phyloP scores from a whole-genome alignment of 37 sponge, comb jelly and placozoan species.

The Spongilla lacustris region DNA sequence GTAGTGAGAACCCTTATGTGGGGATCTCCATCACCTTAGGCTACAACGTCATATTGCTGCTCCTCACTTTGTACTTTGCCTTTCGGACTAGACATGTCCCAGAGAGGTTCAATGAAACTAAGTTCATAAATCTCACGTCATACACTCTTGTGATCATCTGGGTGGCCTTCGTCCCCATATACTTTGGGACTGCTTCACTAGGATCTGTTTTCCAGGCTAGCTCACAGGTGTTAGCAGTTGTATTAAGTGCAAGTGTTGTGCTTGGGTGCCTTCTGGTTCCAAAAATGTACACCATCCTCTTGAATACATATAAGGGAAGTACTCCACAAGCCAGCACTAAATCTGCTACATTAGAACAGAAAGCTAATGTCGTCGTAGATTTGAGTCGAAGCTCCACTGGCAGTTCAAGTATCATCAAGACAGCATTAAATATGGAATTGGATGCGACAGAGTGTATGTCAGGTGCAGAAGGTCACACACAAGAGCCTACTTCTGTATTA shows the following conservation, averaged over 20 bases:
- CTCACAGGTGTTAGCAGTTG: slow-evolving; percentile 45
- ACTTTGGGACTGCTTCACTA: slow-evolving; percentile 31
- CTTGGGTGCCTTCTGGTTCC: slow-evolving; percentile 46
- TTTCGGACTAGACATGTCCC: slow-evolving; percentile 67
- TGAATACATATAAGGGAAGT: too few relatives aligned
- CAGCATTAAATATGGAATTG: too few relatives aligned
- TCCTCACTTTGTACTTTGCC: slow-evolving; percentile 50
- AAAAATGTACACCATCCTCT: slow-evolving; percentile 27
- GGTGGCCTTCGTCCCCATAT: slow-evolving; percentile 63
- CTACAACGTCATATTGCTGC: slow-evolving; percentile 48
- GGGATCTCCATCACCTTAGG: slow-evolving; percentile 32
- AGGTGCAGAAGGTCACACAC: too few relatives aligned
- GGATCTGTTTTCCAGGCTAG: slow-evolving; percentile 35
- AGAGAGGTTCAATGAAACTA: slow-evolving; percentile 70
- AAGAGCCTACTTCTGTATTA: too few relatives aligned
- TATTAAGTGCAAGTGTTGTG: slow-evolving; percentile 48
- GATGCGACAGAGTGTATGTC: too few relatives aligned
- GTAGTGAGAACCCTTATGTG: slow-evolving; percentile 30
- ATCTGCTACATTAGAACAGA: too few relatives aligned
- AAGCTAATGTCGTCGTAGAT: too few relatives aligned
- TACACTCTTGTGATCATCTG: slow-evolving; percentile 57
- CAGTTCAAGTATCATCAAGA: too few relatives aligned
- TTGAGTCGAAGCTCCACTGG: too few relatives aligned
- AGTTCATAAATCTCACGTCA: slow-evolving; percentile 53
- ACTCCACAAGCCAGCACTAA: too few relatives aligned